These are phyloP conservation scores for Tetanocera ferruginea DNA, from an alignment of 2,888 invertebrate species.

Conservation along the genomic window DNA sequence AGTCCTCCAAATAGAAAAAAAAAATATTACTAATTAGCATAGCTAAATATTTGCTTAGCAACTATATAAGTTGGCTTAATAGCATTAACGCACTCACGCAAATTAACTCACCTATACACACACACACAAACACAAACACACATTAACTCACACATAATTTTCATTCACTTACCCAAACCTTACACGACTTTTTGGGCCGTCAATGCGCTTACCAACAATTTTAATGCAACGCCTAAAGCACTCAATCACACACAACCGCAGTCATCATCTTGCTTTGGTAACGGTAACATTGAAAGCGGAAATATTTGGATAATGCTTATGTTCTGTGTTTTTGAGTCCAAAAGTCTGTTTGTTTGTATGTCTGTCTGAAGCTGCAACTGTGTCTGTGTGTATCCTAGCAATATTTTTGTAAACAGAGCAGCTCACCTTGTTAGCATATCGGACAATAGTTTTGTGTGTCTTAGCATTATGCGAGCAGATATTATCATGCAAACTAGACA, in stretches of 20 bases:
- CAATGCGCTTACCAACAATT: neutral
- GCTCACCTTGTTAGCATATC: neutral
- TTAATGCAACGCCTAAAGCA: neutral
- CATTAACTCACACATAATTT: neutral
- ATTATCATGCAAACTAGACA: neutral
- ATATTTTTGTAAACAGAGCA: neutral
- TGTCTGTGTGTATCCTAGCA: conserved; percentile 5
- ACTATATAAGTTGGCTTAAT: conserved; percentile 4
- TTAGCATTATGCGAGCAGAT: too few species aligned
- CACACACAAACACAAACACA: conserved; percentile 40
- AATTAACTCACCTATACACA: conserved; percentile 39
- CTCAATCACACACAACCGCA: neutral
- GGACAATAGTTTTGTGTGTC: too few species aligned
- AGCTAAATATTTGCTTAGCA: conserved; percentile 1
- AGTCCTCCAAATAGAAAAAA: neutral
- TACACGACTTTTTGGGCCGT: neutral
- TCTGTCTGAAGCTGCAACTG: neutral
- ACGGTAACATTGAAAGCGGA: neutral
- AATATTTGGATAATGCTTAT: neutral
- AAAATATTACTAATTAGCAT: conserved; percentile 7
- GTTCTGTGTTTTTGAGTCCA: neutral
- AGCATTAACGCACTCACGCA: neutral
- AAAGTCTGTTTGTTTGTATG: neutral
- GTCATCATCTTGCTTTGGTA: neutral
- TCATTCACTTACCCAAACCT: conserved; percentile 13